Base-by-base conservation (phyloP, 2,797 vertebrate genomes). In the Hyperoplus immaculatus region DNA sequence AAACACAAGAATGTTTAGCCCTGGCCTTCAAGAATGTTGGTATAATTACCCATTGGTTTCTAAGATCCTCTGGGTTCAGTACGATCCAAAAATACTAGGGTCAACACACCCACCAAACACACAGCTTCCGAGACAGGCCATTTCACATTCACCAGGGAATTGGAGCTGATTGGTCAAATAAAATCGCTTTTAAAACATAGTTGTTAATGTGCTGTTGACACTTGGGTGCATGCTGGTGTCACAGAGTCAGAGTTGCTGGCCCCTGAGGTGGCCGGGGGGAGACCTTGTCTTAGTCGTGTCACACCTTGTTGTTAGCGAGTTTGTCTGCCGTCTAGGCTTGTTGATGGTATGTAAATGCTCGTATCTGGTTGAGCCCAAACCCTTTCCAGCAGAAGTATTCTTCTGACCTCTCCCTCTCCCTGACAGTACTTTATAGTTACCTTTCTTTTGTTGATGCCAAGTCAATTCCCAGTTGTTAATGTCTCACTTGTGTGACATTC, bases 341-440 rank as follows among this genome's bases (percentile, higher is more conserved):
- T 92, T 94, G 90, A 91, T 90, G 88, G 93, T 94, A 94, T 94
- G 93, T 91, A 92, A 93, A 94, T 92, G 77, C 77, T 77, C 3
- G 53, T 77, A 81, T 90, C 82, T 66, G 15, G 53, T 83, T 47
- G 69, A 76, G 76, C 45, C 61, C 18, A 80, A 72, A 86, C 64
- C 65, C 68, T 79, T 79, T 67, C 64, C 45, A 69, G 77, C 74
- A 75, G 57, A 4, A 39, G 60, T 67, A 67, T 50, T 63, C 68
- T 36, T 49, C n/a, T 83, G 67, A 73, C 77, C 67, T 59, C 56
- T 57, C 38, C 5, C 75, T 72, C 78, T 69, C 53, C 54, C 71
- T 71, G 69, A 43, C 50, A 60, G 42, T 53, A 55, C 42, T 82
- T 66, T 77, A 61, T 66, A 42, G 58, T 70, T 18, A 46, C 55